Percentiles rank a stretch among this genome's conserved stretches.
Evolutionary conservation across 2,797 vertebrate genomes (phyloP).

Genomic region (Choloepus didactylus): DNA sequence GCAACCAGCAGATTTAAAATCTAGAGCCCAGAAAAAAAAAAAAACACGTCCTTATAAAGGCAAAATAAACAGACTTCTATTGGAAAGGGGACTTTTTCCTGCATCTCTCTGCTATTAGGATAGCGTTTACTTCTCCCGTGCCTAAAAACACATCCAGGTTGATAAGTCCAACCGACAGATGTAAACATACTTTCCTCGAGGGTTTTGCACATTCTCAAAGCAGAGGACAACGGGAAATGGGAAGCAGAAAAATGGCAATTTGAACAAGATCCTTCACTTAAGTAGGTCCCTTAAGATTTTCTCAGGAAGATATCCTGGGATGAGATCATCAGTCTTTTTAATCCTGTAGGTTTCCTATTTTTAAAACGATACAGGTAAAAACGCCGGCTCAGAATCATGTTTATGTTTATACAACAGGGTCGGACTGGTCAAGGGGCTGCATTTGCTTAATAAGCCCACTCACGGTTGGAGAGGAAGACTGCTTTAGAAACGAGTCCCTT

Average conservation of each 20-base stretch:
- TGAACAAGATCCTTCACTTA: not conserved
- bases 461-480: slow-evolving; percentile 5
- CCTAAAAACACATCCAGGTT: not conserved
- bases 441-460: slow-evolving; percentile 24
- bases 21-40: not conserved
- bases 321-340: not conserved
- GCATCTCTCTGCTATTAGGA: not conserved
- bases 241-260: slow-evolving; percentile 28
- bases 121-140: not conserved
- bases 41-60: not conserved
- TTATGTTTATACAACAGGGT: slow-evolving; percentile 46
- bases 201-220: not conserved
- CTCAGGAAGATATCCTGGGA: not conserved
- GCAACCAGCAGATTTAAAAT: not conserved
- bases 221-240: not conserved
- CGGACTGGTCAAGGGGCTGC: slow-evolving; percentile 22
- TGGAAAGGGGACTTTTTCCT: not conserved
- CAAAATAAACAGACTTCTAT: slow-evolving; percentile 57
- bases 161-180: not conserved
- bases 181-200: not conserved
- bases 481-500: slow-evolving; percentile 49
- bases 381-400: not conserved
- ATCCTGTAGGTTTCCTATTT: not conserved
- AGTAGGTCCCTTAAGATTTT: not conserved
- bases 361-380: slow-evolving; percentile 16